Conservation (phyloP, 2,797 vertebrate genomes). For the Danio choprae region DNA sequence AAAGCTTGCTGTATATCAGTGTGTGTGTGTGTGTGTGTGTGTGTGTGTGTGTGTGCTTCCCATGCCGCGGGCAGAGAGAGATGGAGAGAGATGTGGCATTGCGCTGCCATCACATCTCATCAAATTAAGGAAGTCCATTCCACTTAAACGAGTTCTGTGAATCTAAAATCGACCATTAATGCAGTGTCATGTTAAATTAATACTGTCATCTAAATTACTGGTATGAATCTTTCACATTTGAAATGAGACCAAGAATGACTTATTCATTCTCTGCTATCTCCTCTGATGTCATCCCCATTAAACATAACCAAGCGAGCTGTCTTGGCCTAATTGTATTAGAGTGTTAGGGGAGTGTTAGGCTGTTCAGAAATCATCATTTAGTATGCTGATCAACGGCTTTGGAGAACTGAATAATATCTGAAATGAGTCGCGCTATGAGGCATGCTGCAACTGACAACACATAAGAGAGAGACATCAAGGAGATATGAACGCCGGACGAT, state of each 20-base stretch:
- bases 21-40: slow-evolving; percentile 64
- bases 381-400: slow-evolving; percentile 59
- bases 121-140: slow-evolving; percentile 76
- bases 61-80: slow-evolving; percentile 80
- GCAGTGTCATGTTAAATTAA: slow-evolving; percentile 85
- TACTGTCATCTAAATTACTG: slow-evolving; percentile 71
- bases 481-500: background rate
- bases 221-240: slow-evolving; percentile 68
- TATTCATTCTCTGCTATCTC: slow-evolving; percentile 67
- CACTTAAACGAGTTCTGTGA: slow-evolving; percentile 83
- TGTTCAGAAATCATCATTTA: slow-evolving; percentile 60
- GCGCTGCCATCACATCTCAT: slow-evolving; percentile 81
- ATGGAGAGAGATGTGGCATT: slow-evolving; percentile 74
- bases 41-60: slow-evolving; percentile 72
- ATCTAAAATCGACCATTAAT: slow-evolving; percentile 88
- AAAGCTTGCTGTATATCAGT: slow-evolving; percentile 68
- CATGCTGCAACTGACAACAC: slow-evolving; percentile 43
- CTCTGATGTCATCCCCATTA: slow-evolving; percentile 66
- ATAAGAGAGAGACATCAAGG: slow-evolving; percentile 40
- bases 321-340: slow-evolving; percentile 63
- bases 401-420: slow-evolving; percentile 29
- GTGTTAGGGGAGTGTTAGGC: slow-evolving; percentile 56
- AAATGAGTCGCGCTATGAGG: slow-evolving; percentile 13
- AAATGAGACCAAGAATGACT: slow-evolving; percentile 69
- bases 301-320: slow-evolving; percentile 62